Base-by-base conservation (phyloP, 2,888 invertebrate genomes). In the Scaptomyza parva region DNA sequence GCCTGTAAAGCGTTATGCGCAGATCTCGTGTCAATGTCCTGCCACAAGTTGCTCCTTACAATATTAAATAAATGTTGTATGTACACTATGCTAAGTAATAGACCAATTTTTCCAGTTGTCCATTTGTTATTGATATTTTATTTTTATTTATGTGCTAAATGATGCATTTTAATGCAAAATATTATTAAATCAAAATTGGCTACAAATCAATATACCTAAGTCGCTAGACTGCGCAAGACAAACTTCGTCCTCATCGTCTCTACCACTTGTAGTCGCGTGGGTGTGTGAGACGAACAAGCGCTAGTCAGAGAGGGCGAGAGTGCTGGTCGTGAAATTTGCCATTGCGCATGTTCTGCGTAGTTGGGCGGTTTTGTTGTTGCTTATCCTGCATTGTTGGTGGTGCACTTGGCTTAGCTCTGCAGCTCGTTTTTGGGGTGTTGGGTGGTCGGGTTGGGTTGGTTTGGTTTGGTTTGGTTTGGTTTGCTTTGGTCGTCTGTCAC, bases 1-100 rank as follows among this genome's bases (percentile, higher is more conserved):
- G 82, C 80, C 80, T 72, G 65, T 74, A 87, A 85, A 85, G 85
- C 59, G 78, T 85, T 53, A 83, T 87, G 85, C 87, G 85, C 85
- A 85, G 85, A 85, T 87, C 76, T 84, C 78, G 60, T 71, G 69
- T 69, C 66, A 73, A 62, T 73, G 69, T 70, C 54, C 70, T 62
- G 28, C 22, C 28, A 28, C 44, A 53, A 40, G 20, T 6, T n/a
- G n/a, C n/a, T n/a, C n/a, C n/a, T n/a, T n/a, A 35, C 14, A 28
- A 28, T 28, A 7, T 35, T 8, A 35, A 14, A 8, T 33, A 9
- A 26, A 26, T 26, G 9, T 8, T 1, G 1, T 9, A 26, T 26
- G 7, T 33, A n/a, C 7, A n/a, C 5, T n/a, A 14, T 30, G 11
- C 35, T 35, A 4, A 2, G 30, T 43, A 20, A 2, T 62, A 8